Evolutionary conservation across 2,888 invertebrate species (phyloP), one percentile per base, ranked within the genome.

Genomic region (Zaprionus lineosus): DNA sequence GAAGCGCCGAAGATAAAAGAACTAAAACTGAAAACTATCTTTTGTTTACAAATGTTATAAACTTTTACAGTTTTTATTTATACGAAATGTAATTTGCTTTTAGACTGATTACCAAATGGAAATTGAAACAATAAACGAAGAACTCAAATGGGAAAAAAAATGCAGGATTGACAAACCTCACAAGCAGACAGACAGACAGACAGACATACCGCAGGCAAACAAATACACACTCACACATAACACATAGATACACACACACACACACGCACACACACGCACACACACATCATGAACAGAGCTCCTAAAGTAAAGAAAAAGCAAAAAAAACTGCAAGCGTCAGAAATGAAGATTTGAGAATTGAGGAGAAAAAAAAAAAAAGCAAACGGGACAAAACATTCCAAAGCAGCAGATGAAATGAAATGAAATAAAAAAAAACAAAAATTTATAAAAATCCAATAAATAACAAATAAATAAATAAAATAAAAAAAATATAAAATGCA

Each of bases 81-180:
- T 55, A 55, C 41, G 39, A 66, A 48, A 47, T 65, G 61, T 67
- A 69, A 62, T 72, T 67, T 77, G 56, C 59, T 77, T n/a, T 74
- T 78, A 81, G 78, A 82, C 78, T 78, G 77, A 81, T 60, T 60
- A 72, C 29, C 53, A 16, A 66, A 66, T 53, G 58, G 51, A 48
- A 82, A 76, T 61, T 61, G 52, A 66, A 60, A 71, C 50, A 71
- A 76, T 36, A 47, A 57, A 44, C 51, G 43, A 56, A 48, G 9
- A 43, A 55, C 47, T 47, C 46, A 57, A 61, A 36, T 11, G 2
- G 18, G 31, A 15, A 55, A 24, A 34, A 19, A 59, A 65, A 48
- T 47, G 33, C 70, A 67, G 66, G 60, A 74, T 59, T 21, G 37
- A 59, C 16, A 33, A 26, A 33, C 28, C 26, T 12, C 21, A 47